Base-by-base conservation (phyloP, 92 coral and sea anemone genomes). In the Muricea muricata region DNA sequence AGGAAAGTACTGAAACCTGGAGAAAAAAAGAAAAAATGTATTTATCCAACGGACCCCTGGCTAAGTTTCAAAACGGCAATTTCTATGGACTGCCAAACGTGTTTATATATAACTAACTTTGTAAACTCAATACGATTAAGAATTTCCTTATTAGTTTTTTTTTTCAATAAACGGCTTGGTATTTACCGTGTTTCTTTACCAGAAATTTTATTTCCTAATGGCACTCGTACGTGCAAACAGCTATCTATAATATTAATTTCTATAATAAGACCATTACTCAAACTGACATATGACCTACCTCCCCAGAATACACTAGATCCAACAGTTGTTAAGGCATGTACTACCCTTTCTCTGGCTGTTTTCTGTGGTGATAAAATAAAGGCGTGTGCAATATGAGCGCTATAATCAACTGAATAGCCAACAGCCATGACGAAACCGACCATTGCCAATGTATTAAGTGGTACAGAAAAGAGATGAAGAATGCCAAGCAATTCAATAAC, bases 1-100 rank as follows among this genome's bases (percentile, higher is more conserved):
- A 93, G 84, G 60, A 93, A 84, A 0, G 97, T 93, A 73, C 97
- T 93, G 57, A 87, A 57, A 17, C 94, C 97, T 93, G 70, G 25
- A 50, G 33, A 66, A 37, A 37, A 1, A 6, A 6, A 30, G 14
- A 30, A 29, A 11, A 66, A 66, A 21, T 28, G n/a, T n/a, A n/a
- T n/a, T n/a, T n/a, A n/a, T n/a, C n/a, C n/a, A n/a, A n/a, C n/a
- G n/a, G n/a, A n/a, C n/a, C n/a, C n/a, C n/a, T n/a, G n/a, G n/a
- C n/a, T n/a, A n/a, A n/a, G n/a, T n/a, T n/a, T n/a, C n/a, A n/a
- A n/a, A n/a, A n/a, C n/a, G n/a, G n/a, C n/a, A n/a, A n/a, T n/a
- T n/a, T n/a, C n/a, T n/a, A n/a, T n/a, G n/a, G n/a, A n/a, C n/a
- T n/a, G n/a, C n/a, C n/a, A n/a, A n/a, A n/a, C n/a, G n/a, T n/a